Evolutionary conservation across 2,797 vertebrate genomes (phyloP).

Genomic region (Chelmon rostratus): DNA sequence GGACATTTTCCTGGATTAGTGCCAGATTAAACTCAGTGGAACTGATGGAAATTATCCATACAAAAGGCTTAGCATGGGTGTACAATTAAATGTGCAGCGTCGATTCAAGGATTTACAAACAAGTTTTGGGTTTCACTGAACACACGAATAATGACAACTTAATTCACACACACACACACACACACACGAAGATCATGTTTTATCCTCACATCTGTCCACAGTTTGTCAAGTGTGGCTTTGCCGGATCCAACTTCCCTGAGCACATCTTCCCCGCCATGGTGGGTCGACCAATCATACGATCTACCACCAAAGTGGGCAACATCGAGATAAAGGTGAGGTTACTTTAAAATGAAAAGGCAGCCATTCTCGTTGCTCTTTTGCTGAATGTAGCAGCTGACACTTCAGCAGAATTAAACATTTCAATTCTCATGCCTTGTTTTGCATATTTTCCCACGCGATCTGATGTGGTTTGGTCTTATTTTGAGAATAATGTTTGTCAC

Average conservation of each 20-base stretch:
- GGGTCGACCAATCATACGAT: constrained; percentile 87
- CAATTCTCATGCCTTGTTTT: neutral
- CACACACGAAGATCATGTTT: neutral
- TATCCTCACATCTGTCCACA: constrained; percentile 56
- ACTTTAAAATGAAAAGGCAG: neutral
- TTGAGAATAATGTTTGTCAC: too few relatives aligned
- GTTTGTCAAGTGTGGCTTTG: constrained; percentile 91
- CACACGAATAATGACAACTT: constrained; percentile 2
- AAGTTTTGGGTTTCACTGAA: constrained; percentile 24
- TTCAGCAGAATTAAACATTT: neutral
- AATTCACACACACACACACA: neutral
- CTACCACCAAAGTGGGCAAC: constrained; percentile 86
- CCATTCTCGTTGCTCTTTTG: too few relatives aligned
- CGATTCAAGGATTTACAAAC: neutral
- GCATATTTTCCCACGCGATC: neutral
- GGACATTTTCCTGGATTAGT: constrained; percentile 35
- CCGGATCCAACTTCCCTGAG: constrained; percentile 89
- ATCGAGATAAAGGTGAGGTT: constrained; percentile 88
- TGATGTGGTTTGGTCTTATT: neutral
- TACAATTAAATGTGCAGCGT: neutral
- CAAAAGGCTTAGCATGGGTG: neutral
- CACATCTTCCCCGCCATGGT: constrained; percentile 90
- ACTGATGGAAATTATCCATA: constrained; percentile 16
- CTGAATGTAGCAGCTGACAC: too few relatives aligned
- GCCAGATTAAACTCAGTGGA: constrained; percentile 30